Base-by-base conservation (phyloP, 2,113 vertebrate species). In the Colius striatus region DNA sequence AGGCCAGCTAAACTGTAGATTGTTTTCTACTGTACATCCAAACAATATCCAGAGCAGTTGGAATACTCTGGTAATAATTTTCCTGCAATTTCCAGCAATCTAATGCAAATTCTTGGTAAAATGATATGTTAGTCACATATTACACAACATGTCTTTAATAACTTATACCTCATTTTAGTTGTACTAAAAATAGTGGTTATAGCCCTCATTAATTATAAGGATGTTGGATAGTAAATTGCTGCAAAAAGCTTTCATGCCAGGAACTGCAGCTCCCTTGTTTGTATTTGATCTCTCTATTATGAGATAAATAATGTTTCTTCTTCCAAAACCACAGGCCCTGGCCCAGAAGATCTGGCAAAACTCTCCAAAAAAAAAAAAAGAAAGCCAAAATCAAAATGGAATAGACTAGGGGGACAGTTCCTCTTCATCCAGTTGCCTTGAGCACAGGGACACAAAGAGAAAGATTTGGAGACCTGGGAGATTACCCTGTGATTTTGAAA, bases 221-320 rank as follows among this genome's bases (percentile, higher is more conserved):
- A 92, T 19, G 70, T 75, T 89, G 87, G 84, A 87, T 65, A 87
- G 77, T 70, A 91, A 92, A 95, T 95, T 91, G 77, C 71, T 79
- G 50, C 71, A 78, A 45, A 95, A 94, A 89, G 45, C 80, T 89
- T 92, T 95, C 70, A 92, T 95, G 94, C 91, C 92, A 92, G 91
- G 77, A 94, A 89, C 91, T 95, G 74, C 77, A 94, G 87, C 74
- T 95, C 89, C 81, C 87, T 95, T 95, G 87, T 94, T 96, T 95
- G 89, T 72, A 79, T 92, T 97, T 95, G 92, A 87, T 92, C 89
- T 95, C 91, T 95, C 62, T 76, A 82, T 92, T 76, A 89, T 50
- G 84, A 96, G 87, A 94, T 73, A 95, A 95, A 94, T 75, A 87
- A 82, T 19, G 41, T 84, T 95, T 95, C 81, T 81, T 92, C 50